phyloP scores from a whole-genome alignment of 1,140 invertebrate genomes.

The Drosophila paulistorum region DNA sequence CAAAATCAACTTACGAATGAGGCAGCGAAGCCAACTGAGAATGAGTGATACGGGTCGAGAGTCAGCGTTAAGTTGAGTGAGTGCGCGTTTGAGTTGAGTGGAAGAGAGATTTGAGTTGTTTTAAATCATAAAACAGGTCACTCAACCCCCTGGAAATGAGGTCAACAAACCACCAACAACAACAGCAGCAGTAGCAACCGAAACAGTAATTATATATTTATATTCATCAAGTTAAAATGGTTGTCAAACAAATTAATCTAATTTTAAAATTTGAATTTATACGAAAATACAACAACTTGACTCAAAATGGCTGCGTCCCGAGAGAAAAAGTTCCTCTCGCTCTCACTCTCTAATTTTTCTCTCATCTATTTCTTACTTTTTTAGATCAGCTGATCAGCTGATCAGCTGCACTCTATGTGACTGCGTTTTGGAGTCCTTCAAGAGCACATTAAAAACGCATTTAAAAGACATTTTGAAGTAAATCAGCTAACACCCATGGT shows the following conservation, averaged over 20 bases:
- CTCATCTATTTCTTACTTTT: constrained; percentile 17
- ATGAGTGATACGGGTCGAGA: constrained; percentile 12
- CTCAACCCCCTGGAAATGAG: constrained; percentile 73
- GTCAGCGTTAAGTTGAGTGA: background rate
- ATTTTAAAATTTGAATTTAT: constrained; percentile 38
- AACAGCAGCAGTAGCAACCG: background rate
- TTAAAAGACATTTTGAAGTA: background rate
- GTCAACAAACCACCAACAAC: constrained; percentile 65
- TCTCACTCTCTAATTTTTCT: constrained; percentile 9
- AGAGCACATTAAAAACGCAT: constrained; percentile 9
- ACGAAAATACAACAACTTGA: constrained; percentile 27
- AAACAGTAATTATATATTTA: background rate
- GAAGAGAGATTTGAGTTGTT: constrained; percentile 25
- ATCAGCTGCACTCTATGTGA: constrained; percentile 14
- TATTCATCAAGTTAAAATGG: background rate
- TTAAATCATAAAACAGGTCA: constrained; percentile 61
- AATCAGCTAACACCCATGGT: background rate
- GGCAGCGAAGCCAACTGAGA: constrained; percentile 30
- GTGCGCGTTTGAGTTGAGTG: background rate
- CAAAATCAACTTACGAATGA: constrained; percentile 70
- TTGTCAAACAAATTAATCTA: constrained; percentile 32
- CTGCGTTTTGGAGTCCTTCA: constrained; percentile 33
- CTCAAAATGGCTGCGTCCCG: constrained; percentile 60
- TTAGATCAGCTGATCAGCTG: constrained; percentile 70
- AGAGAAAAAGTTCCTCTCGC: background rate